Percentiles rank a stretch among this genome's conserved stretches.
Conservation (phyloP, 2,797 vertebrate genomes). For the Xiphorhynchus erythropygius region DNA sequence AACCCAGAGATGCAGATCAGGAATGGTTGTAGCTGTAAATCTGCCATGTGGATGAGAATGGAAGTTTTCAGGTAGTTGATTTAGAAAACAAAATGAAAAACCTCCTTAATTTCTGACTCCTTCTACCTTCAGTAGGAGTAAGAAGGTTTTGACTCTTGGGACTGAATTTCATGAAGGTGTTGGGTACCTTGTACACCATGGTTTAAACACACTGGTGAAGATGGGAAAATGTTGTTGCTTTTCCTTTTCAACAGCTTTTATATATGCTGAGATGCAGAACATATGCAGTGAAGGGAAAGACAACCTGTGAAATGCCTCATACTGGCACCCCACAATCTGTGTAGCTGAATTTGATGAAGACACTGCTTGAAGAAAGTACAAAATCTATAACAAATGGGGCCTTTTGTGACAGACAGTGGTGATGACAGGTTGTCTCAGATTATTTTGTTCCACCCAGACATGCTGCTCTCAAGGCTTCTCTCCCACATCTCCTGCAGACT, state of each 20-base stretch:
- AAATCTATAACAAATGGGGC: background rate
- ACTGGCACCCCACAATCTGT: background rate
- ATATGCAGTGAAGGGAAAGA: background rate
- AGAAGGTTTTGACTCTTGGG: background rate
- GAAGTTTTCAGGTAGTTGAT: background rate
- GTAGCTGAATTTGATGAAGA: slow-evolving; percentile 3
- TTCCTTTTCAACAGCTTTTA: background rate
- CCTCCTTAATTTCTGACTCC: background rate
- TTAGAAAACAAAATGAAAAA: background rate
- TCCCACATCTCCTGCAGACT: background rate
- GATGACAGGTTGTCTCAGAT: background rate
- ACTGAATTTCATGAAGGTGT: background rate
- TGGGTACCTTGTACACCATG: background rate
- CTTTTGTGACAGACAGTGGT: background rate
- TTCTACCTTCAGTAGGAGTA: background rate
- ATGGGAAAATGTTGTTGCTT: background rate
- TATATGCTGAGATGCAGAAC: background rate
- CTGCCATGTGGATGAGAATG: background rate
- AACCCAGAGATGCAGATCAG: background rate
- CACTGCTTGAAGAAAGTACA: background rate
- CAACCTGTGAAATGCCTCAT: background rate
- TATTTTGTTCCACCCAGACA: background rate
- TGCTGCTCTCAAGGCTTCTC: slow-evolving; percentile 6
- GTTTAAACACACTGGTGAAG: background rate
- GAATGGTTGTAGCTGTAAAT: background rate